phyloP scores from a whole-genome alignment of 2,113 vertebrate genomes.

The Murina feae region DNA sequence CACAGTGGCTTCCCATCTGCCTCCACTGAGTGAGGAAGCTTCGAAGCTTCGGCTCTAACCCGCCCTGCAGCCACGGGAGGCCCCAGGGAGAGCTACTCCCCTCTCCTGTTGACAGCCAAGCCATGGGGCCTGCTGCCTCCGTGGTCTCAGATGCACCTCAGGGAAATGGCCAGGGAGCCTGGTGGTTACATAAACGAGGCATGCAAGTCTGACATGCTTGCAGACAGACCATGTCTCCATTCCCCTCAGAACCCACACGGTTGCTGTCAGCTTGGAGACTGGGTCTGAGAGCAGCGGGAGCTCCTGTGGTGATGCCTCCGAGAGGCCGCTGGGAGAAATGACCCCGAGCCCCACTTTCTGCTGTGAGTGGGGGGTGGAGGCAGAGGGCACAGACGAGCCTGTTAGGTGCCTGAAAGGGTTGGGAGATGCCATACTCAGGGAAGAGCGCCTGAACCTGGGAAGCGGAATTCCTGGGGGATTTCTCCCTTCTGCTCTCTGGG shows the following conservation, averaged over 20 bases:
- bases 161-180: no score
- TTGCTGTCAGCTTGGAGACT: background rate
- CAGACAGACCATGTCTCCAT: background rate
- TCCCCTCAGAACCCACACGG: background rate
- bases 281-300: background rate
- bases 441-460: background rate
- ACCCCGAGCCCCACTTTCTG: background rate
- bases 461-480: background rate
- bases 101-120: background rate
- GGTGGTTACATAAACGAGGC: no score
- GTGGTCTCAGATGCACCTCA: background rate
- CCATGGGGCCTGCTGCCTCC: background rate
- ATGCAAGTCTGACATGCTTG: no score
- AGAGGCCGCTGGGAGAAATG: background rate
- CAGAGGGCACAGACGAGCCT: background rate
- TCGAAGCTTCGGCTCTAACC: accelerated
- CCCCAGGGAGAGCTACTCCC: accelerated
- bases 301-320: background rate
- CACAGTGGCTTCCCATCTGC: background rate
- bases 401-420: background rate
- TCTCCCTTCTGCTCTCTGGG: background rate
- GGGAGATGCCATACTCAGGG: background rate
- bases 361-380: background rate
- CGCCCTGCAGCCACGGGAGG: background rate
- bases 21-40: background rate